A percentile compares a stretch with the other conserved stretches of the same genome.
phyloP scores from a whole-genome alignment of 2,113 vertebrate species.

The Dascyllus trimaculatus region DNA sequence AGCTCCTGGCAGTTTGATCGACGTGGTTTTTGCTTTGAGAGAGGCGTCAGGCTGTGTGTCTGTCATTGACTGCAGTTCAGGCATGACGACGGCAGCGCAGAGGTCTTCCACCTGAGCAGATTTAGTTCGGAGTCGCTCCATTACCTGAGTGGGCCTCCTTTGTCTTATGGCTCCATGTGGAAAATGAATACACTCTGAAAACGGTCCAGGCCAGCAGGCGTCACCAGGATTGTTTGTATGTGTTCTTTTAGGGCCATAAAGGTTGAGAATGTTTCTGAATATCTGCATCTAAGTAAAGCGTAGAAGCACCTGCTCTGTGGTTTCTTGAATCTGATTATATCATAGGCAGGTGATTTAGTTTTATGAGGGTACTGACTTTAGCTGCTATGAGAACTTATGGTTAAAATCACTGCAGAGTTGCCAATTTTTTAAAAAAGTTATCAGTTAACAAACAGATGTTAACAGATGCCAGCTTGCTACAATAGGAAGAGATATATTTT shows the following conservation, averaged over 20 bases:
- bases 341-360: not conserved
- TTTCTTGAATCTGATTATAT: conserved; percentile 8
- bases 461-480: conserved; percentile 1
- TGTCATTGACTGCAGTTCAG: conserved; percentile 73
- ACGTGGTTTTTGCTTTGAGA: conserved; percentile 30
- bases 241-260: conserved; percentile 1
- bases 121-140: conserved; percentile 65
- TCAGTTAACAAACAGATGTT: conserved; percentile 6
- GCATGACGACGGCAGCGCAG: conserved; percentile 64
- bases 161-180: conserved; percentile 61
- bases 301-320: conserved; percentile 72
- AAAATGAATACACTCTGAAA: conserved; percentile 66
- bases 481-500: conserved; percentile 53
- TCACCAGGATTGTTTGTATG: conserved; percentile 16
- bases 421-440: too few relatives aligned
- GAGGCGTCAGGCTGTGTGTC: conserved; percentile 41
- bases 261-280: conserved; percentile 19
- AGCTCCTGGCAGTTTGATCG: conserved; percentile 33
- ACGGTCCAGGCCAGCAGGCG: conserved; percentile 35
- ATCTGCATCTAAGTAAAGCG: conserved; percentile 1
- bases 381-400: not conserved
- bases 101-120: conserved; percentile 70
- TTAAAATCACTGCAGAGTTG: too few relatives aligned
- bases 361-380: not conserved
- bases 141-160: conserved; percentile 62